Base-by-base conservation (phyloP, 1,140 invertebrate genomes). In the Mya arenaria region DNA sequence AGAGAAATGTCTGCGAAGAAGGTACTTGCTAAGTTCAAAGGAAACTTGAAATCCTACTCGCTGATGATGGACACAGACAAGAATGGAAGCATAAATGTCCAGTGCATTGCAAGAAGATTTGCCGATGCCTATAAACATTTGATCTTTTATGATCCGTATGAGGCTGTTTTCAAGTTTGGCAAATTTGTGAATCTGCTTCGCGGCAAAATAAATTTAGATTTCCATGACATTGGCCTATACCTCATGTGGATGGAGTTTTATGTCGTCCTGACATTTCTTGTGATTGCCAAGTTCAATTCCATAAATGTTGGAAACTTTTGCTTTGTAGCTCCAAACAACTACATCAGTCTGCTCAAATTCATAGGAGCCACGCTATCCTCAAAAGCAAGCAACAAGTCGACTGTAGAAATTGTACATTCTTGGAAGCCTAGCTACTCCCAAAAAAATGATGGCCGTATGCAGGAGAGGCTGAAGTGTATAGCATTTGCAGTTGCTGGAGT, bases 191-290 rank as follows among this genome's bases (percentile, higher is more conserved):
- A 86, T 65, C 87, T n/a, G n/a, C 48, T 87, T 44, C 55, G 62
- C 8, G 39, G n/a, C 52, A 77, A 60, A 78, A 30, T 39, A 28
- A 13, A 62, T 56, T 17, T 63, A 84, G n/a, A 73, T 23, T 62
- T 89, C 28, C 89, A 86, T 19, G 75, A 85, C n/a, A 34, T 84
- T 0, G 56, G 63, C 32, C 55, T 83, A 8, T 78, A 88, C 13
- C 44, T 87, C 2, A 81, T 89, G 60, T 89, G 89, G 87, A 48
- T 86, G 48, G 89, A 90, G 52, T 86, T 86, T 44, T 89, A 77
- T 39, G 72, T 77, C n/a, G 83, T 83, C 1, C 28, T 88, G 8
- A 82, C 82, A 1, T 81, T 86, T 28, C 82, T 71, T 15, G 36
- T 89, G 1, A 71, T 74, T 52, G 84, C 84, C 10, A 89, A 87